Evolutionary conservation across 2,888 invertebrate genomes (phyloP).

Genomic region (Busseola fusca): DNA sequence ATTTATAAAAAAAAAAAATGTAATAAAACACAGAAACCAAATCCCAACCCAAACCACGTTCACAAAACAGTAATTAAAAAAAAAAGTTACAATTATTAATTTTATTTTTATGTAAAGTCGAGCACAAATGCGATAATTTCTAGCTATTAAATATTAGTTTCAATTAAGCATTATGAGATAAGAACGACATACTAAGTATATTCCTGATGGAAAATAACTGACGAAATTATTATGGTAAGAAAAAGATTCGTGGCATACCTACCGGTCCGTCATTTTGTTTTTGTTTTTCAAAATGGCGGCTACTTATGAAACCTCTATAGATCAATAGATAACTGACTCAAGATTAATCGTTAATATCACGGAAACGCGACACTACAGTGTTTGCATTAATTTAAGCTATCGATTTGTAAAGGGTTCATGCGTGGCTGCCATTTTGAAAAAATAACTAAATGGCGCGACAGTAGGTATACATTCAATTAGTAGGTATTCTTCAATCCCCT

Average conservation of each 20-base stretch:
- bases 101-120: conserved; percentile 65
- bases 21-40: conserved; percentile 78
- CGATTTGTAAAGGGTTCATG: too few species aligned
- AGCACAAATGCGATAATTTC: conserved; percentile 64
- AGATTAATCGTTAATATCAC: too few species aligned
- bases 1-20: conserved; percentile 39
- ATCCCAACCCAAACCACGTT: conserved; percentile 85
- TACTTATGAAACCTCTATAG: too few species aligned
- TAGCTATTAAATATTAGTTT: not conserved
- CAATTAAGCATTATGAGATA: conserved; percentile 1
- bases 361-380: too few species aligned
- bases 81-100: conserved; percentile 65
- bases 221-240: not conserved
- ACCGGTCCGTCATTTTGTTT: too few species aligned
- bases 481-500: not conserved
- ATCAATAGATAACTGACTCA: too few species aligned
- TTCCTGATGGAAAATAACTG: not conserved
- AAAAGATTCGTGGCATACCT: too few species aligned
- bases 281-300: too few species aligned
- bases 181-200: not conserved
- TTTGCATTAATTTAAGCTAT: too few species aligned
- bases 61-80: conserved; percentile 74
- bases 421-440: too few species aligned
- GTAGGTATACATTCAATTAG: too few species aligned
- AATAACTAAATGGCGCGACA: too few species aligned